These are phyloP conservation scores for Entomobrya proxima DNA, from an alignment of 2,888 invertebrate genomes.

Conservation along the genomic window DNA sequence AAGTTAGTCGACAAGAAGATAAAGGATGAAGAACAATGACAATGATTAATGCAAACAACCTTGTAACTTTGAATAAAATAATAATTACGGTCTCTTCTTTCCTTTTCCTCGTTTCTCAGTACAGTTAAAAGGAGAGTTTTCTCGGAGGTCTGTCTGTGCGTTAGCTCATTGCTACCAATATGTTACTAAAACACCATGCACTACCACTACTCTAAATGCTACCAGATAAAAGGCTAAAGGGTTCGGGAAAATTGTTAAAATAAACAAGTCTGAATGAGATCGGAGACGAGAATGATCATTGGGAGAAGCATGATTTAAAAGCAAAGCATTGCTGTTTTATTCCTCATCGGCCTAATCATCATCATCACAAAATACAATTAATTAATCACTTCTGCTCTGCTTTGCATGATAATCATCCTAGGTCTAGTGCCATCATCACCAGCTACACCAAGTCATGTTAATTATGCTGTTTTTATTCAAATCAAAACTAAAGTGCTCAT, in stretches of 20 bases:
- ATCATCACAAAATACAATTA: slow-evolving; percentile 26
- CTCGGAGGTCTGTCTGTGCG: neutral
- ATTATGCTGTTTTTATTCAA: slow-evolving; percentile 14
- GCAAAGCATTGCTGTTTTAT: neutral
- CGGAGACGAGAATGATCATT: neutral
- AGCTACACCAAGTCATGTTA: neutral
- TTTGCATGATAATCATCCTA: neutral
- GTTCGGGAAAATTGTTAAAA: neutral
- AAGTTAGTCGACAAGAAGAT: neutral
- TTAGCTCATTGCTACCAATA: too few relatives aligned
- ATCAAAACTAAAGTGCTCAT: slow-evolving; percentile 20
- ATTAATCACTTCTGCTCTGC: slow-evolving; percentile 9
- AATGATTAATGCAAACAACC: slow-evolving; percentile 26
- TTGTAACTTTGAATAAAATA: slow-evolving; percentile 32
- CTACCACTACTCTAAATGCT: neutral
- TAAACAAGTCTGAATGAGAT: neutral
- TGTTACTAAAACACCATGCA: neutral
- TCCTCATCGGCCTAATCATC: neutral
- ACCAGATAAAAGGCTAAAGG: neutral
- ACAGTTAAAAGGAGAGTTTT: neutral
- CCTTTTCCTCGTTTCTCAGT: neutral
- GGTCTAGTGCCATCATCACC: neutral
- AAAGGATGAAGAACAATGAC: neutral
- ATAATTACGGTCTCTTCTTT: neutral
- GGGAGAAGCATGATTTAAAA: neutral